Percentiles rank a stretch among this genome's conserved stretches.
Evolutionary conservation across 2,113 vertebrate species (phyloP).

Genomic region (Melanocharis versteri): DNA sequence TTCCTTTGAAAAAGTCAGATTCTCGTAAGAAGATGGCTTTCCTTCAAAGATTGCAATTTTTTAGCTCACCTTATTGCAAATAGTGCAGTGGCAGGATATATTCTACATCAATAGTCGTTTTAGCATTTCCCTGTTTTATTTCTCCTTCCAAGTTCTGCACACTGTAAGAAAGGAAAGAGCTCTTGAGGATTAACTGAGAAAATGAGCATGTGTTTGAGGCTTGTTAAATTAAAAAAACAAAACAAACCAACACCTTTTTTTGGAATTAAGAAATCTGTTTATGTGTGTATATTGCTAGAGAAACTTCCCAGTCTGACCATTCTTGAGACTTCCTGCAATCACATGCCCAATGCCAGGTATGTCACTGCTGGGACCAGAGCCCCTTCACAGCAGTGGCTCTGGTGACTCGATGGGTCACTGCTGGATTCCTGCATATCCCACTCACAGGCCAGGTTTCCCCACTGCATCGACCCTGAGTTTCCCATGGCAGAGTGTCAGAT

Average conservation of each 20-base stretch:
- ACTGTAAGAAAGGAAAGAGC: not conserved
- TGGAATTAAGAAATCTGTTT: not conserved
- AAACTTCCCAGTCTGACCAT: not conserved
- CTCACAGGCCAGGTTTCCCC: not conserved
- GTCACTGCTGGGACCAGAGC: not conserved
- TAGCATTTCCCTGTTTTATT: not conserved
- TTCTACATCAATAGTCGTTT: not conserved
- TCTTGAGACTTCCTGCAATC: not conserved
- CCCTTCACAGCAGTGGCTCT: not conserved
- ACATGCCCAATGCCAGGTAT: not conserved
- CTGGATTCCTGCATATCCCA: not conserved
- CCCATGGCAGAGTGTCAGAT: not conserved
- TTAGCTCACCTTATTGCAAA: not conserved
- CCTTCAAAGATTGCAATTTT: not conserved
- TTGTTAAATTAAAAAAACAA: not conserved
- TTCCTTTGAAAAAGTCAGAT: constrained; percentile 16
- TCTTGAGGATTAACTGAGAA: not conserved
- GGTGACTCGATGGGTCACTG: no score
- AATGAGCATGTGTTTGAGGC: not conserved
- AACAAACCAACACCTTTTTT: not conserved
- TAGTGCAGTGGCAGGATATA: not conserved
- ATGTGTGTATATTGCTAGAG: not conserved
- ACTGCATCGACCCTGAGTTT: not conserved
- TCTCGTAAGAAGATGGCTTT: not conserved
- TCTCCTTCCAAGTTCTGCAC: not conserved